Base-by-base conservation (phyloP, 2,113 vertebrate genomes). In the Agapornis roseicollis region DNA sequence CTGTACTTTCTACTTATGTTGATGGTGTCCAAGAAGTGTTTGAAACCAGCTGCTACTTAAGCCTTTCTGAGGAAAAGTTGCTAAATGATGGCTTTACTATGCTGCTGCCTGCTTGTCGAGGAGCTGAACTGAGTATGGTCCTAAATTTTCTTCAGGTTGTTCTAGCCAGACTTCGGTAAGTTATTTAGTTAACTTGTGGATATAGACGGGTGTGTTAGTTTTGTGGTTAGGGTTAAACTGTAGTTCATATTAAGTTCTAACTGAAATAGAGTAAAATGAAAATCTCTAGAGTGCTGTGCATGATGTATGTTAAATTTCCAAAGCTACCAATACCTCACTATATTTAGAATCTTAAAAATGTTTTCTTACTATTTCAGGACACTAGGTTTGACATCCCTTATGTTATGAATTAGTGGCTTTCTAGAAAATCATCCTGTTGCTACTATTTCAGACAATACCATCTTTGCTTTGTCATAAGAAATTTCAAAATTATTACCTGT, bases 11-110 rank as follows among this genome's bases (percentile, higher is more conserved):
- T 47, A 98, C 98, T 18, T 99, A 99, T 91, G 96, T 99, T 78
- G 99, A 99, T 86, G 99, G 99, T 15, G 98, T 99, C 84, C 98
- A 98, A 17, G 99, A 99, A 97, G 98, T 99, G 65, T 99, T 99
- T 88, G 99, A 99, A 95, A 99, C 97, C 14, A 99, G 99, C 96
- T 46, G 89, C 85, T 96, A 90, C 88, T 97, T 99, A 60, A 97
- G 98, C 85, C 98, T 99, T 89, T 99, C 99, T 17, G 98, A 99
- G 89, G 99, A 99, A 74, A 99, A 98, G 97, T 96, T 99, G 82
- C 97, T 99, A n/a, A 98, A 98, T 60, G 99, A 99, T 94, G 99
- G 99, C 3, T 99, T 99, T 87, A 98, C 98, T 79, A 99, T 99
- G 98, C 92, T 99, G 96, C 98, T 99, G 61, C 99, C 98, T 52